phyloP scores from a whole-genome alignment of 2,888 invertebrate species.

The Hydropsyche betteni region DNA sequence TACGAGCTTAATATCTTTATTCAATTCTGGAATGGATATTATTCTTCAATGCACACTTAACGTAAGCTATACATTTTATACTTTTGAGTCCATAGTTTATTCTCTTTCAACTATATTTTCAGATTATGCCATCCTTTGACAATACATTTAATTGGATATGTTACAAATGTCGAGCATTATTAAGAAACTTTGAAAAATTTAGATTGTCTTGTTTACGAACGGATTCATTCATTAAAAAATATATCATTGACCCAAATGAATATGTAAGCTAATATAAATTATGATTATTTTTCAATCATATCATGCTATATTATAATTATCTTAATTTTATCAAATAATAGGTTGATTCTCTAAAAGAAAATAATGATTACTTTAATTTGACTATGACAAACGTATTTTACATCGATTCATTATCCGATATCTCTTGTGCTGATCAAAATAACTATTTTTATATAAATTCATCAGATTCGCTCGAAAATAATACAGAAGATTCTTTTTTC shows the following conservation, averaged over 20 bases:
- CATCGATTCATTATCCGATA: neutral
- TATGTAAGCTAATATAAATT: neutral
- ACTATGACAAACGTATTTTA: neutral
- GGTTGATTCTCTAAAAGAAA: neutral
- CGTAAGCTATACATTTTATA: too few species aligned
- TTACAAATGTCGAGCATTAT: conserved; percentile 10
- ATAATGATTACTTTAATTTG: too few species aligned
- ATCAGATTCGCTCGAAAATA: too few species aligned
- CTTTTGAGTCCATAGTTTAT: too few species aligned
- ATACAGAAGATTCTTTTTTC: too few species aligned
- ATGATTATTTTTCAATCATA: too few species aligned
- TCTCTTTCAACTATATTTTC: neutral
- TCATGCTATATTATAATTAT: too few species aligned
- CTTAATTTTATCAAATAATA: neutral
- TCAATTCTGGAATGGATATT: too few species aligned
- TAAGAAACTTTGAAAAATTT: conserved; percentile 27
- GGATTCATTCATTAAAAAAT: conserved; percentile 8
- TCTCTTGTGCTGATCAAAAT: neutral
- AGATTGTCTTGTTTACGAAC: conserved; percentile 1
- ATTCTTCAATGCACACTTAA: too few species aligned
- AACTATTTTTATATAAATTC: too few species aligned
- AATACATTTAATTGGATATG: conserved; percentile 13
- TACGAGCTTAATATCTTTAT: neutral
- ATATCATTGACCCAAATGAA: neutral
- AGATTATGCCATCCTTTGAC: neutral